phyloP scores from a whole-genome alignment of 2,797 vertebrate genomes.

The Octomys mimax region DNA sequence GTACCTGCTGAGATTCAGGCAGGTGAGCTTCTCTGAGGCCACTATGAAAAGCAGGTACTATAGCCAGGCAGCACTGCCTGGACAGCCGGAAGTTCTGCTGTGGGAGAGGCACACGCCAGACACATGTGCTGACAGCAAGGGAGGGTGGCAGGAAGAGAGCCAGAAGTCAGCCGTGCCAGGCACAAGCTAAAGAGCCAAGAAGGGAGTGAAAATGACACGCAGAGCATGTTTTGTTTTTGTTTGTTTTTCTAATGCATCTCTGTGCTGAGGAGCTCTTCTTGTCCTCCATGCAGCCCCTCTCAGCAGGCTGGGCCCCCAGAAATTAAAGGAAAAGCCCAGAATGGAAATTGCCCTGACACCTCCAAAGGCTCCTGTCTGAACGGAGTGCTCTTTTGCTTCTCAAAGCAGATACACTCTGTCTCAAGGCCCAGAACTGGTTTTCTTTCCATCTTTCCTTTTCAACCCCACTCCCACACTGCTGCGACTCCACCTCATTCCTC shows the following conservation, averaged over 20 bases:
- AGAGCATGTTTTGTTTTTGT: no score
- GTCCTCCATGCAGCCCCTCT: not conserved
- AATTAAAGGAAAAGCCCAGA: not conserved
- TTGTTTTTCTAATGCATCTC: not conserved
- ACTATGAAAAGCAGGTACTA: not conserved
- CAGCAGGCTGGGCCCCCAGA: not conserved
- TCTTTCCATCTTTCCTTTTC: not conserved
- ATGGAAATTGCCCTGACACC: not conserved
- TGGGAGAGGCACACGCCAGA: not conserved
- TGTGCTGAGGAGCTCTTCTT: not conserved
- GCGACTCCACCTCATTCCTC: not conserved
- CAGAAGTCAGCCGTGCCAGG: not conserved
- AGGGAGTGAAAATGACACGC: not conserved
- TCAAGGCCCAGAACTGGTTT: not conserved
- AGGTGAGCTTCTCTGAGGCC: not conserved
- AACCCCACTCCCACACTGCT: not conserved
- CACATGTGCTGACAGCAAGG: not conserved
- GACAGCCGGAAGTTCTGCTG: not conserved
- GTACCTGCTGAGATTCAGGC: no score
- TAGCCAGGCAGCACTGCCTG: not conserved
- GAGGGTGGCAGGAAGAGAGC: not conserved
- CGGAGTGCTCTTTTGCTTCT: not conserved
- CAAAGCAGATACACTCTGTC: not conserved
- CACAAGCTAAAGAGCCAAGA: not conserved
- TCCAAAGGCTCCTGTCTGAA: not conserved